Evolutionary conservation across 2,797 vertebrate genomes (phyloP).

Genomic region (Botia almorhae): DNA sequence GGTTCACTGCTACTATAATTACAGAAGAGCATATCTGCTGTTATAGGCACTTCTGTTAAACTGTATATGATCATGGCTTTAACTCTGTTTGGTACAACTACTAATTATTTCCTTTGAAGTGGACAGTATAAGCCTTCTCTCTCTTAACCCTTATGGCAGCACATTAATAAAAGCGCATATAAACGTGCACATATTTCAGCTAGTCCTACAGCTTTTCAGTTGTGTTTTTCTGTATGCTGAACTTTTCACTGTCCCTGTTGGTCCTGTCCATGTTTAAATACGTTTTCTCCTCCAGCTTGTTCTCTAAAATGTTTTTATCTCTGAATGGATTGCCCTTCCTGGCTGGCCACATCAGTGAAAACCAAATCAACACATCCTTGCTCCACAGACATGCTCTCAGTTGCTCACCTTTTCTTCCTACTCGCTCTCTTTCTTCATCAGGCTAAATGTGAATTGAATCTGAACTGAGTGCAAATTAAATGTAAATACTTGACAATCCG

Average conservation of each 20-base stretch:
- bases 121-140: conserved; percentile 52
- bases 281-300: neutral
- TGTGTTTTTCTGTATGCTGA: conserved; percentile 3
- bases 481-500: neutral
- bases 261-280: neutral
- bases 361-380: conserved; percentile 1
- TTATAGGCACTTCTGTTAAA: conserved; percentile 23
- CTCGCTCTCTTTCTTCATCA: neutral
- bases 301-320: conserved; percentile 8
- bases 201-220: neutral
- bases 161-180: conserved; percentile 37
- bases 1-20: conserved; percentile 58
- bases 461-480: neutral
- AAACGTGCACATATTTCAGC: conserved; percentile 34
- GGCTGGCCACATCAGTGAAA: conserved; percentile 4
- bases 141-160: conserved; percentile 42
- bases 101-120: conserved; percentile 73
- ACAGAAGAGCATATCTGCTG: conserved; percentile 61
- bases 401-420: neutral
- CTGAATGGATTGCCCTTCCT: neutral
- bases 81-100: conserved; percentile 66
- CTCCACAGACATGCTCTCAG: neutral
- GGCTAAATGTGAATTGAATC: neutral
- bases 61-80: conserved; percentile 61
- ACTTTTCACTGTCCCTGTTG: neutral